Evolutionary conservation across 2,113 vertebrate species (phyloP), one percentile per base, ranked within the genome.

Genomic region (Jaculus jaculus): DNA sequence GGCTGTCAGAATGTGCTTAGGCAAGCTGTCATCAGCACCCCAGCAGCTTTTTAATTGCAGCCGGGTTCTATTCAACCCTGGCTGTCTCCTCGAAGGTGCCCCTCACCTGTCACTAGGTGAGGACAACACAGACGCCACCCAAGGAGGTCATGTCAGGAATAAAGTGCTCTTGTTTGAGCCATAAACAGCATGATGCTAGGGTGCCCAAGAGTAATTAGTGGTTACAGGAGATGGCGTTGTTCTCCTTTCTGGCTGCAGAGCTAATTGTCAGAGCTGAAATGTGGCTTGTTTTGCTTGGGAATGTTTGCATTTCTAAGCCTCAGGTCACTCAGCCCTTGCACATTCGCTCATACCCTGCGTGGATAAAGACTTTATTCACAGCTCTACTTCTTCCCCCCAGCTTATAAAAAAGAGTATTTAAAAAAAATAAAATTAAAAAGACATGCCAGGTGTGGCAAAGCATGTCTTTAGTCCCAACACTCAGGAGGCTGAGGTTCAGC

Each of bases 231-330:
- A 54, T 11, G 2, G 15, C 12, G 72, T 58, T 94, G 84, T 86
- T 86, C 95, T 77, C 74, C 2, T 89, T 91, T 58, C 80, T 34
- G 74, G 71, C 68, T 92, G 75, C 77, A 51, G n/a, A 91, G 93
- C 87, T 88, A 63, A 84, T 69, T 24, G 89, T 80, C 63, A 93
- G 96, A 89, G 79, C 28, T 81, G 93, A 87, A 87, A 69, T 10
- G 20, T 3, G 1, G 72, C 60, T 95, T 91, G 84, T 66, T 95
- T 91, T 89, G 68, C 93, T 65, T 24, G 71, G 86, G 75, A 42
- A 5, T 73, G 39, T 83, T 77, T 75, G 89, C 32, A 58, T 92
- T 88, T 74, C 72, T 68, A 72, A 39, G 68, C 79, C 34, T 75
- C 42, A 4, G 30, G 92, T 82, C 74, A 65, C 2, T 58, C 42